These are phyloP conservation scores for Myotis pilosus DNA, from an alignment of 2,797 vertebrate genomes.

Conservation along the genomic window DNA sequence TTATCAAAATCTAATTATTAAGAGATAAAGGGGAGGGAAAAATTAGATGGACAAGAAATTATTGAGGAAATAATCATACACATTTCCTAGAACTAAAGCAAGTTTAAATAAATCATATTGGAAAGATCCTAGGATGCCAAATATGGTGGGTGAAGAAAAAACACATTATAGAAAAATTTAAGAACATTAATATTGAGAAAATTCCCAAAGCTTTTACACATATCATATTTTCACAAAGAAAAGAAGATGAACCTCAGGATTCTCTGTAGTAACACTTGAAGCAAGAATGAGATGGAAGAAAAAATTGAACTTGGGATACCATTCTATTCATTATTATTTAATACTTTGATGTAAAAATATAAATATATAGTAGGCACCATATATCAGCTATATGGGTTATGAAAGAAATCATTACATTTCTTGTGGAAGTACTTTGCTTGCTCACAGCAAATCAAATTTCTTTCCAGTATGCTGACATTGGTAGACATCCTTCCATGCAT, in stretches of 20 bases:
- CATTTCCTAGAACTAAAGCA: not conserved
- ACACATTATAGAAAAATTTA: not conserved
- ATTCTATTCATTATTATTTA: not conserved
- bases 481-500: not conserved
- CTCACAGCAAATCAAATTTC: not conserved
- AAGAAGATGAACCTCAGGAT: not conserved
- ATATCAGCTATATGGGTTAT: not conserved
- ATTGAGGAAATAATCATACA: not conserved
- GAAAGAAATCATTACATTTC: not conserved
- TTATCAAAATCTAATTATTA: not conserved
- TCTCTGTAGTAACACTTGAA: not conserved
- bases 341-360: not conserved
- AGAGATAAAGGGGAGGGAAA: not conserved
- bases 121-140: not conserved
- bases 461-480: not conserved
- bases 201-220: not conserved
- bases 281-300: not conserved
- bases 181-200: not conserved
- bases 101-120: not conserved
- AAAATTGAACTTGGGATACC: not conserved
- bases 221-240: not conserved
- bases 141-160: not conserved
- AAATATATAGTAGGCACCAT: not conserved
- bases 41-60: not conserved
- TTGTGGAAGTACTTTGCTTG: not conserved